Conservation (phyloP, 2,113 vertebrate species). For the Potamarius usumacintae region DNA sequence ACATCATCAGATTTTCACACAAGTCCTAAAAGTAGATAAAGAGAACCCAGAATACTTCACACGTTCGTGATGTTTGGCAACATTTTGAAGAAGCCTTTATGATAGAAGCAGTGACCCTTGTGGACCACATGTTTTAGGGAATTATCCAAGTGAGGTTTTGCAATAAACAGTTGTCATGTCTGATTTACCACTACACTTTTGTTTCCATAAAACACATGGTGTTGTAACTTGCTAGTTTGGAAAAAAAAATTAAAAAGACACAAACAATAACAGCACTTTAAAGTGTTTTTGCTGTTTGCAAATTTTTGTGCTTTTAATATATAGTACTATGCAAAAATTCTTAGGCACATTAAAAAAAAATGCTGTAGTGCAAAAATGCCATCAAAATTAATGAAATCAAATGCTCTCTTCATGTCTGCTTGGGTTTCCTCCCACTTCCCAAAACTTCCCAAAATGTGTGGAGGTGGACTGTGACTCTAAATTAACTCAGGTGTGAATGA, state of each 20-base stretch:
- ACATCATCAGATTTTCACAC: no score
- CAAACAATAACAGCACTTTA: background rate
- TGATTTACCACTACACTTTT: background rate
- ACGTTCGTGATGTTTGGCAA: background rate
- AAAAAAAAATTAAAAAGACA: background rate
- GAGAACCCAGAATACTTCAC: background rate
- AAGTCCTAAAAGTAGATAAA: no score
- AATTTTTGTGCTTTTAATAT: background rate
- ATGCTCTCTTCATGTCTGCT: background rate
- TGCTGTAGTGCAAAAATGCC: no score
- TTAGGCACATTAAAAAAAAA: no score
- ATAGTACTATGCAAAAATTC: no score
- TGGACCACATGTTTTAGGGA: background rate
- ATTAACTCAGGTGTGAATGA: background rate
- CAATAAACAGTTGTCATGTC: background rate
- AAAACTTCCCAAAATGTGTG: background rate
- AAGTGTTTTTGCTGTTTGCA: background rate
- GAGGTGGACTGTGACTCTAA: background rate
- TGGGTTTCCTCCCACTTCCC: background rate
- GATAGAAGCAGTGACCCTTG: background rate
- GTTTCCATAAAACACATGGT: background rate
- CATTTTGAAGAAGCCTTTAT: background rate
- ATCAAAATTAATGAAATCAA: no score
- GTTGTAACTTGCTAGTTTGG: background rate
- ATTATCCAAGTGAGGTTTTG: background rate